These are phyloP conservation scores for Papilio protenor DNA, from an alignment of 2,888 invertebrate genomes.

Conservation along the genomic window DNA sequence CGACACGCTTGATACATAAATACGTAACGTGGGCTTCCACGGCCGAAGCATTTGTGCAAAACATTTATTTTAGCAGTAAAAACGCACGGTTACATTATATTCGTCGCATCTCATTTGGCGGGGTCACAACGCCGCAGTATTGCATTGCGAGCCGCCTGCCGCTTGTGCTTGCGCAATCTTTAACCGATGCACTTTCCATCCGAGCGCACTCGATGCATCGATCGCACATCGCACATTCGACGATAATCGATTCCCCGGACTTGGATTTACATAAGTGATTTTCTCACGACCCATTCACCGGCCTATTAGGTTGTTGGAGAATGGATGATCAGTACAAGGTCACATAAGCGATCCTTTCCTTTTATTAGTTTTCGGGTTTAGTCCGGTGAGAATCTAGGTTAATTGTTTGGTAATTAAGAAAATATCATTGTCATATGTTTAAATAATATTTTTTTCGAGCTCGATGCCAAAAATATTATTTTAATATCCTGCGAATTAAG, in stretches of 20 bases:
- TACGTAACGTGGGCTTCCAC: not conserved
- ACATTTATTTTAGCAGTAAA: not conserved
- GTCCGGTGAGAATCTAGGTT: not conserved
- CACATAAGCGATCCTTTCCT: conserved; percentile 42
- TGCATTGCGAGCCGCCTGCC: conserved; percentile 49
- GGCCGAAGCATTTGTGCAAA: not conserved
- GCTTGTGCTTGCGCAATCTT: conserved; percentile 58
- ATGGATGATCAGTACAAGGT: conserved; percentile 75
- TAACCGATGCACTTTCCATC: conserved; percentile 75
- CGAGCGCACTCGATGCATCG: conserved; percentile 54
- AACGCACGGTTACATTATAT: not conserved
- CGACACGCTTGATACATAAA: not conserved
- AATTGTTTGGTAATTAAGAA: not conserved
- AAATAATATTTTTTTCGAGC: not conserved
- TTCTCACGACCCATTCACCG: conserved; percentile 79
- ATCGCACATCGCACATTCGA: conserved; percentile 58
- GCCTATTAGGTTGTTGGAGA: conserved; percentile 67
- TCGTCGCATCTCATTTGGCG: conserved; percentile 46
- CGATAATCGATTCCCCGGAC: conserved; percentile 79
- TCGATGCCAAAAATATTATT: not conserved
- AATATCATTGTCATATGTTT: not conserved
- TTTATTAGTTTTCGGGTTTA: conserved; percentile 14
- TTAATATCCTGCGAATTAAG: not conserved
- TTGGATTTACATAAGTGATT: conserved; percentile 77
- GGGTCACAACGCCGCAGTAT: conserved; percentile 48